phyloP scores from a whole-genome alignment of 1,140 invertebrate species.

The Pseudomyrmex concolor region DNA sequence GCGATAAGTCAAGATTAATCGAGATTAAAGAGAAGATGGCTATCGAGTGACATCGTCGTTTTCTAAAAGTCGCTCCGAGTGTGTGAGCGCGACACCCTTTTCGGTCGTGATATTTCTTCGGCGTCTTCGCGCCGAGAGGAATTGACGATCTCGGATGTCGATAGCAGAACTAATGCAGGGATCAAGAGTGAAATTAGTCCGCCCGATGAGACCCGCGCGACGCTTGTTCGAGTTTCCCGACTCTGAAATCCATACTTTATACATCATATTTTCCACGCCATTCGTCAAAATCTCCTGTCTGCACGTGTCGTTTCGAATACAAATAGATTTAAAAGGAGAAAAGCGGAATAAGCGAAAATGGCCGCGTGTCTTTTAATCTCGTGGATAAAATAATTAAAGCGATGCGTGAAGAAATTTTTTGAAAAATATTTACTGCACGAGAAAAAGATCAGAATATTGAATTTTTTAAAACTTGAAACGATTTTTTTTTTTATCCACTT shows the following conservation, averaged over 20 bases:
- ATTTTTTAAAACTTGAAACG: too few species aligned
- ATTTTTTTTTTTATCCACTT: too few species aligned
- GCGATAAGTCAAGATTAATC: slow-evolving; percentile 55
- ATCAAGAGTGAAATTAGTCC: slow-evolving; percentile 43
- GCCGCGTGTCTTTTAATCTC: too few species aligned
- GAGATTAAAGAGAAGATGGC: slow-evolving; percentile 37
- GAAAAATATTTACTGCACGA: too few species aligned
- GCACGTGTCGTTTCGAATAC: background rate
- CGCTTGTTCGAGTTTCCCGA: background rate
- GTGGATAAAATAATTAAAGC: too few species aligned
- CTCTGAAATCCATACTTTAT: background rate
- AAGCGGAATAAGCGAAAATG: too few species aligned
- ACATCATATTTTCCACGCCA: background rate
- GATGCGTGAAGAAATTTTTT: too few species aligned
- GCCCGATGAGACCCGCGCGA: slow-evolving; percentile 11
- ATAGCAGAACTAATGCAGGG: slow-evolving; percentile 28
- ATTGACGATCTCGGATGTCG: slow-evolving; percentile 27
- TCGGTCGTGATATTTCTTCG: slow-evolving; percentile 34
- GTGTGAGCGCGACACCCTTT: background rate
- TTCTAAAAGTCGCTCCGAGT: slow-evolving; percentile 12
- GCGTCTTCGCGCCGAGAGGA: background rate
- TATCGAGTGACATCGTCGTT: slow-evolving; percentile 45
- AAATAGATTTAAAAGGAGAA: too few species aligned
- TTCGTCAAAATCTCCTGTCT: background rate
- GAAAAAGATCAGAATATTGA: too few species aligned